A percentile compares a stretch with the other conserved stretches of the same genome.
Evolutionary conservation across 2,797 vertebrate genomes (phyloP).

Genomic region (Gallinago solitaria): DNA sequence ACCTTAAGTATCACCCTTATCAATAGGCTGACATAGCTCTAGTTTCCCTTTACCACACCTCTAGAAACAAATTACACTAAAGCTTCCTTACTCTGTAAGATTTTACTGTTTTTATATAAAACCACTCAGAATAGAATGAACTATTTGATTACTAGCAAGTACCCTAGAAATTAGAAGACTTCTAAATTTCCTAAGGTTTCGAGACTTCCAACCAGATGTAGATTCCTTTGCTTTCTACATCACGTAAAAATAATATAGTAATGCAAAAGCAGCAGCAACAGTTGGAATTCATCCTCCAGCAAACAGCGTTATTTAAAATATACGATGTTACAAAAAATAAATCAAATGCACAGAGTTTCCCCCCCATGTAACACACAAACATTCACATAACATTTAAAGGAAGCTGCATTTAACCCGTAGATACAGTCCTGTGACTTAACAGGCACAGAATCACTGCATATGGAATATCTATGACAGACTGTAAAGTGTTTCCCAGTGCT

Average conservation of each 20-base stretch:
- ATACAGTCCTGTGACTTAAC: not conserved
- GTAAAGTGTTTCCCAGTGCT: not conserved
- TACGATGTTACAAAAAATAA: not conserved
- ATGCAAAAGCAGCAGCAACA: not conserved
- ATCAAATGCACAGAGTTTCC: fast-evolving
- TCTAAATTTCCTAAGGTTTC: not conserved
- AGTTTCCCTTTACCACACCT: not conserved
- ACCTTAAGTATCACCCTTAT: not conserved
- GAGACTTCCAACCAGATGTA: not conserved
- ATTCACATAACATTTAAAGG: not conserved
- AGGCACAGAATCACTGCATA: not conserved
- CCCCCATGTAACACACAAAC: not conserved
- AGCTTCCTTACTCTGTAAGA: not conserved
- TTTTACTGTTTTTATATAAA: not conserved
- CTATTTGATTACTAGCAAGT: not conserved
- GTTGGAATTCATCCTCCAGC: not conserved
- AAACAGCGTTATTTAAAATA: not conserved
- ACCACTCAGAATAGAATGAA: not conserved
- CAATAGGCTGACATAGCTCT: not conserved
- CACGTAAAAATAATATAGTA: not conserved
- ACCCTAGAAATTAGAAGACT: not conserved
- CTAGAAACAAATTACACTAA: not conserved
- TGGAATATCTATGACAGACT: not conserved
- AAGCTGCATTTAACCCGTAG: not conserved
- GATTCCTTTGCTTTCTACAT: not conserved